Percentiles rank a stretch among this genome's conserved stretches.
phyloP scores from a whole-genome alignment of 1,140 invertebrate genomes.

The Leptonema lineaticorne region DNA sequence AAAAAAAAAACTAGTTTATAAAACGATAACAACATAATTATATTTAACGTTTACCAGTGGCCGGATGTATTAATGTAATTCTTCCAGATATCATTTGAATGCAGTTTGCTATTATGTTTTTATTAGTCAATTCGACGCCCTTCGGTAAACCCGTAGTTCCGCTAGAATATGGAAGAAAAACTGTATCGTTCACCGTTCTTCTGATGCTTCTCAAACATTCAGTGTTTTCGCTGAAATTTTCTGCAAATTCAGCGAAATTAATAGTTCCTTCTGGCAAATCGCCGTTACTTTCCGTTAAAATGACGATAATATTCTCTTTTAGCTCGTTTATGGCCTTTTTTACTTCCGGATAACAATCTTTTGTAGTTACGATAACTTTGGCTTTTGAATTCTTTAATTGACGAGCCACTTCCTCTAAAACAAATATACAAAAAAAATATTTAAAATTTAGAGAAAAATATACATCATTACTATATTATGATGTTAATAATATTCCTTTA shows the following conservation, averaged over 20 bases:
- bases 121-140: constrained; percentile 79
- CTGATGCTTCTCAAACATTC: constrained; percentile 50
- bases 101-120: constrained; percentile 60
- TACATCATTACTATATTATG: neutral
- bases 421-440: neutral
- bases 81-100: constrained; percentile 51
- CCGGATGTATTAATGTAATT: constrained; percentile 44
- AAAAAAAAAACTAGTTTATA: too few species aligned
- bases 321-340: constrained; percentile 51
- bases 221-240: constrained; percentile 51
- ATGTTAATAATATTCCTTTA: neutral
- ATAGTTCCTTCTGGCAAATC: constrained; percentile 55
- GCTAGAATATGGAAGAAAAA: constrained; percentile 70
- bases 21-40: neutral
- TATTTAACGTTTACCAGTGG: constrained; percentile 42
- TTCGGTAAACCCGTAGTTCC: constrained; percentile 90
- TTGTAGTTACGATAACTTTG: constrained; percentile 68
- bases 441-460: neutral
- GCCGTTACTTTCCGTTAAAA: constrained; percentile 52
- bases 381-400: constrained; percentile 67
- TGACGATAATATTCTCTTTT: constrained; percentile 57
- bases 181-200: constrained; percentile 52
- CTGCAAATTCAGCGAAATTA: constrained; percentile 59
- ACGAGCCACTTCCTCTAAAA: constrained; percentile 72
- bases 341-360: constrained; percentile 54